These are phyloP conservation scores for Collichthys lucidus DNA, from an alignment of 2,113 vertebrate species.

Conservation along the genomic window DNA sequence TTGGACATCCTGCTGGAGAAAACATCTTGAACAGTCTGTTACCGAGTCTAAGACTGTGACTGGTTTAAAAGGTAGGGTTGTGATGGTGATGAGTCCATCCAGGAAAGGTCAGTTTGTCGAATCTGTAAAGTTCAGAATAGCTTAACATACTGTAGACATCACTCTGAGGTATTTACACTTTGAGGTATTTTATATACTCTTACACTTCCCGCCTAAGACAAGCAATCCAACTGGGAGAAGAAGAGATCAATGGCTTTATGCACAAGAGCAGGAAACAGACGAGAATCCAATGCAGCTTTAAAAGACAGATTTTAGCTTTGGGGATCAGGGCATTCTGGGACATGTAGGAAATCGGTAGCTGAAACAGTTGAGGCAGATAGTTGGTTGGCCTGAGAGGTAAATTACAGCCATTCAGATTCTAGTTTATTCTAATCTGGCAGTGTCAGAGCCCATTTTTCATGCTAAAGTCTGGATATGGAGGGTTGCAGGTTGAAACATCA, in stretches of 20 bases:
- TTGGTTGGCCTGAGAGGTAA: not conserved
- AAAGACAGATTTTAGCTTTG: not conserved
- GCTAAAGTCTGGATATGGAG: not conserved
- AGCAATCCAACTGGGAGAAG: not conserved
- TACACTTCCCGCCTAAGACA: not conserved
- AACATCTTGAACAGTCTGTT: not conserved
- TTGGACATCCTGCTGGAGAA: not conserved
- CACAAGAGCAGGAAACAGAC: slow-evolving; percentile 1
- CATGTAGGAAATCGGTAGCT: not conserved
- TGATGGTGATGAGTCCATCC: not conserved
- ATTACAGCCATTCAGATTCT: too few species aligned
- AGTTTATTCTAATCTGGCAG: too few species aligned
- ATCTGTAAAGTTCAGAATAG: too few species aligned
- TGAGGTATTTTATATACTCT: not conserved
- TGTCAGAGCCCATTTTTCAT: not conserved
- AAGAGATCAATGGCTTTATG: not conserved
- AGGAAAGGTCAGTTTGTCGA: not conserved
- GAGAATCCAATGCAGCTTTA: not conserved
- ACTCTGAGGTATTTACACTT: too few species aligned
- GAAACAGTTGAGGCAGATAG: not conserved
- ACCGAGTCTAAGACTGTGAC: not conserved
- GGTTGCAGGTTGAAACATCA: slow-evolving; percentile 32
- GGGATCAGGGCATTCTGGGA: slow-evolving; percentile 2
- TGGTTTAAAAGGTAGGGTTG: not conserved
- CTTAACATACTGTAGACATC: too few species aligned